Evolutionary conservation across 2,797 vertebrate genomes (phyloP), one percentile per base, ranked within the genome.

Genomic region (Coregonus ussuriensis): DNA sequence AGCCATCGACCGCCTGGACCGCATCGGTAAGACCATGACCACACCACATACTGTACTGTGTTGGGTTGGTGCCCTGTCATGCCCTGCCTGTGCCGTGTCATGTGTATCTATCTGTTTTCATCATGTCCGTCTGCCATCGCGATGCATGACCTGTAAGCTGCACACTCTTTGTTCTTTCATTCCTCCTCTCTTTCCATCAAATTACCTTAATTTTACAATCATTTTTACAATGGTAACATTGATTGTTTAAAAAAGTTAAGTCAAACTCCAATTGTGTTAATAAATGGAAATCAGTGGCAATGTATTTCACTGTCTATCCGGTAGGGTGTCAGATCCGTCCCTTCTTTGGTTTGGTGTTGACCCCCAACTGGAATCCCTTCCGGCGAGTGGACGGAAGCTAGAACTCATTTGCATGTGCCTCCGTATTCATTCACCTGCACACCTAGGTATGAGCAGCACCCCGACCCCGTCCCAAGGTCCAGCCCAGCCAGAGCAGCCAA

Each of bases 1-100:
- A 15, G 97, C 97, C 85, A 98, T 98, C 35, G 97, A 98, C 87
- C 96, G 98, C 70, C 89, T 99, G 81, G 98, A 99, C 92, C 96
- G 98, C 87, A 99, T 99, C 79, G 98, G 98, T 99, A 97, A 95
- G 95, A 77, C 77, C 78, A 62, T 21, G 59, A 21, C 21, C 21
- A 2, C 14, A 21, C 41, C 41, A 25, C 9, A 7, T 62, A 21
- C 59, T 16, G 53, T 15, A 56, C 53, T 25, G 56, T 21, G 6
- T 62, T n/a, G 13, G 56, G 0, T 71, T 41, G 41, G 69, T 72
- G 67, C 65, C 33, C 53, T 63, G 52, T 18, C 53, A 31, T 59
- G 53, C 33, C 71, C 29, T 35, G 25, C 25, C 65, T 35, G 41
- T 47, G 41, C 7, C 7, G 29, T 35, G 71, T 56, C 31, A 25